These are phyloP conservation scores for Artibeus lituratus DNA, from an alignment of 2,797 vertebrate genomes.

Conservation along the genomic window DNA sequence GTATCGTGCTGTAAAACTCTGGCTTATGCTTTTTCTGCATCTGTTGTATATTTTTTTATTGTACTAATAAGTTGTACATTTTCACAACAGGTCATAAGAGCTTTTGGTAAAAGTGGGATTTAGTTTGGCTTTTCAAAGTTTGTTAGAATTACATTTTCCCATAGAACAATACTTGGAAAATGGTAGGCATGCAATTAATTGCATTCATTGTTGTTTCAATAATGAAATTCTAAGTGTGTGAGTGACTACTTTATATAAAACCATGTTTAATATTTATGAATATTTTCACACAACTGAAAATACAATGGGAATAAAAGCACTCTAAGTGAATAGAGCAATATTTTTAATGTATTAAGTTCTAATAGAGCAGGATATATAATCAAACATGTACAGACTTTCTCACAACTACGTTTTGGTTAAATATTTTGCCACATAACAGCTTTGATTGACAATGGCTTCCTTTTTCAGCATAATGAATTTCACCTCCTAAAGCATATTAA, in stretches of 20 bases:
- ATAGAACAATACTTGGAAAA: background rate
- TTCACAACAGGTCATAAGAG: background rate
- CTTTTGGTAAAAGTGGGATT: background rate
- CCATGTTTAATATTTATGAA: background rate
- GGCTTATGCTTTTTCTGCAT: background rate
- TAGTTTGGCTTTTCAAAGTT: background rate
- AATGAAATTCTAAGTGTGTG: background rate
- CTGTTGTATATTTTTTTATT: background rate
- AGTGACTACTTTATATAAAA: background rate
- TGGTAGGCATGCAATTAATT: background rate
- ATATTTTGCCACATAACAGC: background rate
- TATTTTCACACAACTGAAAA: constrained; percentile 10
- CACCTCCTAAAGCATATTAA: background rate
- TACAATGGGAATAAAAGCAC: background rate
- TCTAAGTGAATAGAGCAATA: background rate
- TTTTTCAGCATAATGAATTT: background rate
- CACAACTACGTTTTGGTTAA: background rate
- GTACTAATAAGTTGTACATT: background rate
- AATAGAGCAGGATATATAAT: background rate
- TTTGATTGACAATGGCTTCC: background rate
- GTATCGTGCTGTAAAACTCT: background rate
- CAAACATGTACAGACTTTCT: background rate
- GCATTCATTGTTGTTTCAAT: background rate
- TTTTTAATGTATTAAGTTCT: background rate
- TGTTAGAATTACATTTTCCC: background rate